Conservation (phyloP, 2,888 invertebrate species). For the Resseliella maxima region DNA sequence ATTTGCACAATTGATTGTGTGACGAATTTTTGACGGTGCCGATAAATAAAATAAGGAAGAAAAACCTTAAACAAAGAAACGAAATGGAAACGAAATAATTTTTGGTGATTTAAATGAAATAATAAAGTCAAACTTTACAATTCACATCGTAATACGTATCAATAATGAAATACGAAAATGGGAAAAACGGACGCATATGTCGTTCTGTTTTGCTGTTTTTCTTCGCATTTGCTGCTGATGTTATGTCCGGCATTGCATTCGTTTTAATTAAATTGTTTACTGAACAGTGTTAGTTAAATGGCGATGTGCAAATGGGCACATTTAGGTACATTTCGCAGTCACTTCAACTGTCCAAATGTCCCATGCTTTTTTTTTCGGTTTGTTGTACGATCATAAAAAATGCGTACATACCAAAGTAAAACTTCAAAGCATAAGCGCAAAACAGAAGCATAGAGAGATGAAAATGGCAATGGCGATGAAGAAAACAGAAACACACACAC, state of each 20-base stretch:
- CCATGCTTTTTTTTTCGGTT: neutral
- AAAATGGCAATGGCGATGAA: neutral
- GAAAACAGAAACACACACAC: neutral
- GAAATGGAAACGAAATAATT: neutral
- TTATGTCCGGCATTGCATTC: neutral
- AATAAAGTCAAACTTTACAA: neutral
- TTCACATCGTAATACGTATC: neutral
- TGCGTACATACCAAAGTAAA: neutral
- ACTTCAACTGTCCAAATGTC: neutral
- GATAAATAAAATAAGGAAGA: neutral
- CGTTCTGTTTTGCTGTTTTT: neutral
- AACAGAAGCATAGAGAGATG: neutral
- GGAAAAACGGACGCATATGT: neutral
- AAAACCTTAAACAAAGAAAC: neutral
- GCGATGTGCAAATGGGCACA: slow-evolving; percentile 24
- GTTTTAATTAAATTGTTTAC: slow-evolving; percentile 41
- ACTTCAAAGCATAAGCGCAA: neutral
- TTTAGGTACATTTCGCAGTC: slow-evolving; percentile 10
- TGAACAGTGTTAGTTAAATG: slow-evolving; percentile 24
- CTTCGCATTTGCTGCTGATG: too few relatives aligned
- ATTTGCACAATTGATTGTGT: too few relatives aligned
- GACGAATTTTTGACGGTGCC: too few relatives aligned
- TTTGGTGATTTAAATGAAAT: neutral
- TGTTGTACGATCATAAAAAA: neutral
- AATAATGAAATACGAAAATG: neutral